A percentile compares a stretch with the other conserved stretches of the same genome.
phyloP scores from a whole-genome alignment of 2,797 vertebrate species.

The Poeciliopsis presidionis region DNA sequence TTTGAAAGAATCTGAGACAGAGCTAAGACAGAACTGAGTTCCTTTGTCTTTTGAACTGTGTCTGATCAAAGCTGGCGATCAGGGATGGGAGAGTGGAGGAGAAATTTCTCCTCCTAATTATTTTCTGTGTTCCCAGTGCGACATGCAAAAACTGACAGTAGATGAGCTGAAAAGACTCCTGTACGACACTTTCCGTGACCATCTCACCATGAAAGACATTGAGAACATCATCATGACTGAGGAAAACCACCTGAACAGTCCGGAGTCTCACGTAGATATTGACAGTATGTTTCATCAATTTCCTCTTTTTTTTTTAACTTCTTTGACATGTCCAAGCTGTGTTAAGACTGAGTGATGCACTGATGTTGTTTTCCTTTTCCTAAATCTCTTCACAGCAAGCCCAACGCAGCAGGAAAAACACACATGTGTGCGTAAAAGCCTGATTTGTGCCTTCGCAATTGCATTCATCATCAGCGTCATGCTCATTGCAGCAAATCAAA shows the following conservation, averaged over 20 bases:
- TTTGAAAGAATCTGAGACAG: not conserved
- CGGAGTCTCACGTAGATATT: conserved; percentile 92
- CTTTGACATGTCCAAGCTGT: conserved; percentile 8
- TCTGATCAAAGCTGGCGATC: conserved; percentile 8
- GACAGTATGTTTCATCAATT: conserved; percentile 85
- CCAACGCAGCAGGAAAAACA: conserved; percentile 98
- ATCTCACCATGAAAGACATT: conserved; percentile 99
- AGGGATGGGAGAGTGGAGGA: not conserved
- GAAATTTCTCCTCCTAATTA: conserved; percentile 33
- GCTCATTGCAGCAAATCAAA: conserved; percentile 98
- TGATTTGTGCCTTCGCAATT: conserved; percentile 98
- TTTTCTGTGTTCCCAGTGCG: conserved; percentile 82
- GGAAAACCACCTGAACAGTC: conserved; percentile 94
- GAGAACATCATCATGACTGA: conserved; percentile 99
- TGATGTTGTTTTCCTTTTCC: conserved; percentile 21
- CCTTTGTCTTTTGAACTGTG: not conserved
- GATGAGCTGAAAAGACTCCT: conserved; percentile 96
- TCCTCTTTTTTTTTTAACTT: not conserved
- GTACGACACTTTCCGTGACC: conserved; percentile 97
- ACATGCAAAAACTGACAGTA: conserved; percentile 98
- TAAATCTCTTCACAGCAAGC: conserved; percentile 83
- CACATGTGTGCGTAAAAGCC: conserved; percentile 97
- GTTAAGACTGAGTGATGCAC: not conserved
- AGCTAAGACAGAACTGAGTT: not conserved
- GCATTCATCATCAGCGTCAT: conserved; percentile 99